A percentile compares a stretch with the other conserved stretches of the same genome.
phyloP scores from a whole-genome alignment of 2,888 invertebrate species.

The Isoperla grammatica region DNA sequence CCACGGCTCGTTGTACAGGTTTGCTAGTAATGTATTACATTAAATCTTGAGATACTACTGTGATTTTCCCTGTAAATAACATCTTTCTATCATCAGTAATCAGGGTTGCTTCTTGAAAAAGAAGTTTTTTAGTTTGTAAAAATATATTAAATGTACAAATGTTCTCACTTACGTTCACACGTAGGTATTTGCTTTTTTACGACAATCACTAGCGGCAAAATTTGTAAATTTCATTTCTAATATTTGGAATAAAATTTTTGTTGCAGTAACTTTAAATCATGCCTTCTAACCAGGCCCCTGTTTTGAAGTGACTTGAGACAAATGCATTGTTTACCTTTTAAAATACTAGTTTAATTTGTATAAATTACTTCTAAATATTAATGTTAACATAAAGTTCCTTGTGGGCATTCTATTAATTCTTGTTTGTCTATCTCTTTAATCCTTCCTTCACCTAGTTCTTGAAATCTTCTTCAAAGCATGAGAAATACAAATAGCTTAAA shows the following conservation, averaged over 20 bases:
- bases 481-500: too few relatives aligned
- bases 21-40: constrained; percentile 4
- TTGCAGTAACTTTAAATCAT: too few relatives aligned
- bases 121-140: background rate
- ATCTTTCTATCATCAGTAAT: background rate
- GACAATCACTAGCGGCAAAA: background rate
- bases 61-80: constrained; percentile 8
- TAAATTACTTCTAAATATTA: constrained; percentile 13
- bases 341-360: background rate
- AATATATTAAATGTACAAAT: constrained; percentile 2
- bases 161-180: background rate
- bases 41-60: background rate
- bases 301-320: too few relatives aligned
- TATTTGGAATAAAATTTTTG: background rate
- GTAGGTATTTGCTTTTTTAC: background rate
- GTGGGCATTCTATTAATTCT: constrained; percentile 27
- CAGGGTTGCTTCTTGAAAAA: background rate
- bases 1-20: background rate
- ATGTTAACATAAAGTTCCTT: constrained; percentile 27
- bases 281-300: too few relatives aligned
- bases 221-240: background rate
- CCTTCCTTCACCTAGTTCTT: background rate
- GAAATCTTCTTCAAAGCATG: too few relatives aligned
- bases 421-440: background rate
- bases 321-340: background rate